Evolutionary conservation across 2,113 vertebrate species (phyloP).

Genomic region (Lampris incognitus): DNA sequence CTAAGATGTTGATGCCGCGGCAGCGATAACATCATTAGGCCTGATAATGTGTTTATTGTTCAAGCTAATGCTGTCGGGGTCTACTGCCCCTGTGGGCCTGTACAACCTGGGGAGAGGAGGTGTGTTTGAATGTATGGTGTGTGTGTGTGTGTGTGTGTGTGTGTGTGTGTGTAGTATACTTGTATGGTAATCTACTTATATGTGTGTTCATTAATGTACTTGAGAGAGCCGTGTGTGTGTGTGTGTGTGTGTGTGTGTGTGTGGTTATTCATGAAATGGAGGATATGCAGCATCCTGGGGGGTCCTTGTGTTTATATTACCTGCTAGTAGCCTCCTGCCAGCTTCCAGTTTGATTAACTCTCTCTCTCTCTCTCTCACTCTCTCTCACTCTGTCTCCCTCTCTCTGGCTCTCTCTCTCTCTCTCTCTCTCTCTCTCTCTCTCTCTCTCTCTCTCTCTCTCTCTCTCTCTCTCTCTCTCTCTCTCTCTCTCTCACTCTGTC

Average conservation of each 20-base stretch:
- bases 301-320: constrained; percentile 72
- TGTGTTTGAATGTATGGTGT: constrained; percentile 19
- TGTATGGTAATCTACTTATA: background rate
- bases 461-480: too few relatives aligned
- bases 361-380: too few relatives aligned
- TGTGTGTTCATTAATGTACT: background rate
- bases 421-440: too few relatives aligned
- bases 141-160: constrained; percentile 15
- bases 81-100: constrained; percentile 24
- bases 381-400: too few relatives aligned
- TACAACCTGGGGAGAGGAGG: constrained; percentile 21
- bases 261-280: constrained; percentile 32
- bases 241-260: constrained; percentile 23
- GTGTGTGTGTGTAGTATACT: constrained; percentile 3
- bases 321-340: constrained; percentile 67
- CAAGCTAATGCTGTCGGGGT: constrained; percentile 54
- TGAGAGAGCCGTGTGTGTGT: constrained; percentile 12
- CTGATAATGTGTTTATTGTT: constrained; percentile 76
- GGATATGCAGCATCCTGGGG: constrained; percentile 46
- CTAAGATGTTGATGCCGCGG: constrained; percentile 59
- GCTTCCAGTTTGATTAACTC: constrained; percentile 68
- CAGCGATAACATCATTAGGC: constrained; percentile 67
- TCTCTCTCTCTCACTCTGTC: too few relatives aligned
- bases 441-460: too few relatives aligned
- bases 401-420: too few relatives aligned